phyloP scores from a whole-genome alignment of 2,113 vertebrate species.

The Limanda limanda region DNA sequence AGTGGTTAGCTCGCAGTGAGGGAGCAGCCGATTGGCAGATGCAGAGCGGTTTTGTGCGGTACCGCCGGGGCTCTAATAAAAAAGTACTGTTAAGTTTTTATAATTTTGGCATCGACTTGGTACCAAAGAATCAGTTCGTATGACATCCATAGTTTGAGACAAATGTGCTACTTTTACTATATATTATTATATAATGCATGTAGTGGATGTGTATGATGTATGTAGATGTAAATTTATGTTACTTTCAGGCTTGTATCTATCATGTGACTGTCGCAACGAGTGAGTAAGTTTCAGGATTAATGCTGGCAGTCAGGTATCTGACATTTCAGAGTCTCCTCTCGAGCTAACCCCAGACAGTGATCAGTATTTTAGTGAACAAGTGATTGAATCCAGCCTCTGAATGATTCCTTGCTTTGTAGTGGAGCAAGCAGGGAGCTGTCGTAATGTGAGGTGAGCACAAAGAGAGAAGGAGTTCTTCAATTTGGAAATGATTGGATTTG shows the following conservation, averaged over 20 bases:
- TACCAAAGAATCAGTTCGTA: no score
- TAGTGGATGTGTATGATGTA: background rate
- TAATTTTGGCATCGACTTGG: background rate
- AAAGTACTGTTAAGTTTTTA: no score
- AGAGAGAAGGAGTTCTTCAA: background rate
- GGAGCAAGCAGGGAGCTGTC: background rate
- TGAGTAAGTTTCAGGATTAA: background rate
- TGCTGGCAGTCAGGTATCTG: background rate
- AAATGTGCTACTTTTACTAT: no score
- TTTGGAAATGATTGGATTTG: slow-evolving; percentile 1
- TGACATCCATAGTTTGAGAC: no score
- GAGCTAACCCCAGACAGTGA: background rate
- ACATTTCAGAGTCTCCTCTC: background rate
- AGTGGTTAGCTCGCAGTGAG: no score
- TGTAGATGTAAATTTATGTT: background rate
- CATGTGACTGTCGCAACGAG: background rate
- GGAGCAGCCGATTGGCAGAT: no score
- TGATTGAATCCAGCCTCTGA: background rate
- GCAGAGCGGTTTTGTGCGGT: no score
- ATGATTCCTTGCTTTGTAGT: background rate
- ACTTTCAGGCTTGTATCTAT: background rate
- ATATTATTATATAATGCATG: no score
- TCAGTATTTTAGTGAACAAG: background rate
- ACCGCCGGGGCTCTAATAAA: no score
- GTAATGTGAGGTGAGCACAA: background rate